A percentile compares a stretch with the other conserved stretches of the same genome.
These are phyloP conservation scores for Brotula barbata DNA, from an alignment of 2,797 vertebrate genomes.

Conservation along the genomic window DNA sequence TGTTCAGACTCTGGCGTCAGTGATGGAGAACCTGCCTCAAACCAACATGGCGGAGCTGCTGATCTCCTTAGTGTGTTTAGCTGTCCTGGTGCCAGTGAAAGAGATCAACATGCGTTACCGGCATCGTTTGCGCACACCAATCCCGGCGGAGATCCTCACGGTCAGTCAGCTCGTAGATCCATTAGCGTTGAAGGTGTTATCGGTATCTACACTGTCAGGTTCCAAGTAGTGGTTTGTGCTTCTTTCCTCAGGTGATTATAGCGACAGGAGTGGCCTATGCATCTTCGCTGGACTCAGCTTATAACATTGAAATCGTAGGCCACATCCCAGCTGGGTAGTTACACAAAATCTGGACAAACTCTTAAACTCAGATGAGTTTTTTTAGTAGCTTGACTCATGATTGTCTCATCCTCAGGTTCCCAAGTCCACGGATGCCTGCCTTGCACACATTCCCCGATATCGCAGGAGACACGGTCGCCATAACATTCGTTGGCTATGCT, in stretches of 20 bases:
- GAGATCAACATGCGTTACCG: conserved; percentile 88
- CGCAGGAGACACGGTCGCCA: conserved; percentile 86
- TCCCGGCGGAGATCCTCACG: conserved; percentile 88
- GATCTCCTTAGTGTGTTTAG: conserved; percentile 87
- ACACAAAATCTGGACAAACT: background rate
- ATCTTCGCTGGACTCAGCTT: conserved; percentile 84
- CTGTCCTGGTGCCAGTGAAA: conserved; percentile 87
- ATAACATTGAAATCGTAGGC: conserved; percentile 88
- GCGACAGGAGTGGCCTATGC: conserved; percentile 86
- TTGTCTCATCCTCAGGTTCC: conserved; percentile 77
- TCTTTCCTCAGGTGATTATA: conserved; percentile 83
- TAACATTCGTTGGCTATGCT: conserved; percentile 89
- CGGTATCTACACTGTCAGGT: background rate
- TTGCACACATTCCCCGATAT: conserved; percentile 83
- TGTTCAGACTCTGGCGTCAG: conserved; percentile 85
- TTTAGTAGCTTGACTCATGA: conserved; percentile 10
- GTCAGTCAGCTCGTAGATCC: conserved; percentile 57
- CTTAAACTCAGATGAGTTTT: background rate
- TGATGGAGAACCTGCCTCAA: conserved; percentile 83
- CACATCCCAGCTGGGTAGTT: conserved; percentile 88
- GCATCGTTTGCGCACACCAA: conserved; percentile 84
- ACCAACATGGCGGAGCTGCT: conserved; percentile 87
- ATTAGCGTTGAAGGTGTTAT: background rate
- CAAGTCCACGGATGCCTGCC: conserved; percentile 80
- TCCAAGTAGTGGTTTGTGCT: conserved; percentile 1